Evolutionary conservation across 2,113 vertebrate genomes (phyloP).

Genomic region (Anser brachyrhynchus): DNA sequence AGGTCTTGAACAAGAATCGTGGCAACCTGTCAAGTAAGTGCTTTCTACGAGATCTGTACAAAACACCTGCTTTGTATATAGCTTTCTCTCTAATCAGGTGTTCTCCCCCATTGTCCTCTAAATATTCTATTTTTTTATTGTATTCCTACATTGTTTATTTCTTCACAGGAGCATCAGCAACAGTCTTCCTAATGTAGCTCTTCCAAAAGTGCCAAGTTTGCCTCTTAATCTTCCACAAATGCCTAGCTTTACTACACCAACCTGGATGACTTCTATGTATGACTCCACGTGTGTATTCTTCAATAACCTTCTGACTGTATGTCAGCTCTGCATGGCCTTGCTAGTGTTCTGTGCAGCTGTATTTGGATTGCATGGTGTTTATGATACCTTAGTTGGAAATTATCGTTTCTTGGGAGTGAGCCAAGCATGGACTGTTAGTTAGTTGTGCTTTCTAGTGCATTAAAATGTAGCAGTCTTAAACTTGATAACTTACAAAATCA

Average conservation of each 20-base stretch:
- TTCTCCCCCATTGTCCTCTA: slow-evolving; percentile 60
- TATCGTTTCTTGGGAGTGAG: slow-evolving; percentile 63
- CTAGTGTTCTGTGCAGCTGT: slow-evolving; percentile 76
- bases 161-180: slow-evolving; percentile 94
- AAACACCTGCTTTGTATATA: not conserved
- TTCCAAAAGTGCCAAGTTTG: slow-evolving; percentile 96
- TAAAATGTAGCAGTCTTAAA: slow-evolving; percentile 36
- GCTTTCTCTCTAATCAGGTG: slow-evolving; percentile 52
- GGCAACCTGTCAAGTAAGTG: slow-evolving; percentile 96
- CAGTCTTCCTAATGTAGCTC: slow-evolving; percentile 95
- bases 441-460: slow-evolving; percentile 47
- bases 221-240: slow-evolving; percentile 95
- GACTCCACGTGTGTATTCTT: slow-evolving; percentile 95
- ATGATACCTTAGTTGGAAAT: slow-evolving; percentile 57
- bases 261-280: slow-evolving; percentile 95
- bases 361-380: slow-evolving; percentile 79
- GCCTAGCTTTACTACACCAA: slow-evolving; percentile 92
- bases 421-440: slow-evolving; percentile 71
- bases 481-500: slow-evolving; percentile 12
- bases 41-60: not conserved
- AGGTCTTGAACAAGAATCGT: slow-evolving; percentile 95
- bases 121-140: slow-evolving; percentile 76
- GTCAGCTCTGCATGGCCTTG: slow-evolving; percentile 83
- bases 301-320: slow-evolving; percentile 75
- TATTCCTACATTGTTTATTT: slow-evolving; percentile 81